These are phyloP conservation scores for Ptychadena robeensis DNA, from an alignment of 2,797 vertebrate species.

Conservation along the genomic window DNA sequence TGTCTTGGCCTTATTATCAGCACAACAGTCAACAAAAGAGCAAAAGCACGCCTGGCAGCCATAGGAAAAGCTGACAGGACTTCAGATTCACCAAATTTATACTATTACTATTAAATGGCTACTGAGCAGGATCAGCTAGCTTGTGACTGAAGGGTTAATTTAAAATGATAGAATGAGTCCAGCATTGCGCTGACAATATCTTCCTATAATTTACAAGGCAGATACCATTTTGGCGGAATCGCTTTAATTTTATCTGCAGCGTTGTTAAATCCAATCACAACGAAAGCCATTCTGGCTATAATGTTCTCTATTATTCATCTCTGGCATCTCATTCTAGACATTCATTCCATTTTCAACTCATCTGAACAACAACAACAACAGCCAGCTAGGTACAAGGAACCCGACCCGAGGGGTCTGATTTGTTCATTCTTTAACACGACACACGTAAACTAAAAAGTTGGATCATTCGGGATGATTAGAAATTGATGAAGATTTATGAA, in stretches of 20 bases:
- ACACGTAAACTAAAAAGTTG: slow-evolving; percentile 66
- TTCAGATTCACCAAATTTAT: too few species aligned
- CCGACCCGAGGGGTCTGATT: slow-evolving; percentile 63
- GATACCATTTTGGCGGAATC: slow-evolving; percentile 29
- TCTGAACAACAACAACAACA: slow-evolving; percentile 64
- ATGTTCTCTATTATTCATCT: slow-evolving; percentile 63
- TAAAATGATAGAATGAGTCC: slow-evolving; percentile 20
- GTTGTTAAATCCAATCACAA: slow-evolving; percentile 49
- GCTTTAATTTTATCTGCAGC: slow-evolving; percentile 47
- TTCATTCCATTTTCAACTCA: slow-evolving; percentile 63
- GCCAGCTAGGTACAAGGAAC: slow-evolving; percentile 62
- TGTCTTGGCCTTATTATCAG: too few species aligned
- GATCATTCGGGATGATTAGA: slow-evolving; percentile 64
- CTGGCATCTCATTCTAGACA: slow-evolving; percentile 62
- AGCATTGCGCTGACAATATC: slow-evolving; percentile 32
- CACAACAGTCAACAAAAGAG: too few species aligned
- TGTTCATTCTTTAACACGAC: slow-evolving; percentile 69
- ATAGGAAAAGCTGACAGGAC: too few species aligned
- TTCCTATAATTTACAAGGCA: slow-evolving; percentile 47
- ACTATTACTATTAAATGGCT: too few species aligned
- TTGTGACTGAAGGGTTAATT: neutral
- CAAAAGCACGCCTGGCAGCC: too few species aligned
- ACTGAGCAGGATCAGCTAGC: neutral
- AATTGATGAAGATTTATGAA: slow-evolving; percentile 72
- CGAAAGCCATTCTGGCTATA: slow-evolving; percentile 54